These are phyloP conservation scores for Drosophila insularis DNA, from an alignment of 1,140 invertebrate species.

Conservation along the genomic window DNA sequence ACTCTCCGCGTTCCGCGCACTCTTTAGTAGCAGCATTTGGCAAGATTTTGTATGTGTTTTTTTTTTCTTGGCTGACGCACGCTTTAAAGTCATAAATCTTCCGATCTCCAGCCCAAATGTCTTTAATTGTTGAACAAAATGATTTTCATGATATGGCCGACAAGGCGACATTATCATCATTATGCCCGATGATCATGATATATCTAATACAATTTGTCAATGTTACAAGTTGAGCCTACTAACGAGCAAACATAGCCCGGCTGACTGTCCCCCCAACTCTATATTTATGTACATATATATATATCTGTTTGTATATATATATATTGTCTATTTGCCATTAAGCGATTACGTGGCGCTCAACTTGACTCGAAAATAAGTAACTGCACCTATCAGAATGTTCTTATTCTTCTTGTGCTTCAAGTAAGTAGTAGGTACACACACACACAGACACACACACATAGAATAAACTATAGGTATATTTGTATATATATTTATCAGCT, in stretches of 20 bases:
- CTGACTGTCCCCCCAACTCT: constrained; percentile 25
- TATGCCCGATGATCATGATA: constrained; percentile 69
- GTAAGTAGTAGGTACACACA: neutral
- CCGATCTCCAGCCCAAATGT: constrained; percentile 33
- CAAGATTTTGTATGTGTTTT: neutral
- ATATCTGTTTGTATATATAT: constrained; percentile 7
- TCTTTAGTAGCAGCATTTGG: neutral
- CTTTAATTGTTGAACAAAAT: constrained; percentile 67
- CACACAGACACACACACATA: constrained; percentile 18
- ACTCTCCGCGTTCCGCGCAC: neutral
- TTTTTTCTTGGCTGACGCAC: constrained; percentile 46
- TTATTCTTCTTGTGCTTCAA: constrained; percentile 4
- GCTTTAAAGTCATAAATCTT: constrained; percentile 65
- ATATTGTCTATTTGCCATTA: constrained; percentile 70
- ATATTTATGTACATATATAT: constrained; percentile 9
- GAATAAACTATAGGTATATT: constrained; percentile 26
- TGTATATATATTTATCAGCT: constrained; percentile 46
- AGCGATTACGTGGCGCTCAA: constrained; percentile 61
- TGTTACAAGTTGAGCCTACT: constrained; percentile 72
- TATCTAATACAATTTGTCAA: constrained; percentile 75
- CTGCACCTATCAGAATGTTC: constrained; percentile 6
- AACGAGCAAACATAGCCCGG: constrained; percentile 56
- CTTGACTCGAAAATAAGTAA: constrained; percentile 31
- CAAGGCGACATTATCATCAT: constrained; percentile 53
- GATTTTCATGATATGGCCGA: constrained; percentile 54